phyloP scores from a whole-genome alignment of 1,140 invertebrate species.

The Matsumurasca onukii region DNA sequence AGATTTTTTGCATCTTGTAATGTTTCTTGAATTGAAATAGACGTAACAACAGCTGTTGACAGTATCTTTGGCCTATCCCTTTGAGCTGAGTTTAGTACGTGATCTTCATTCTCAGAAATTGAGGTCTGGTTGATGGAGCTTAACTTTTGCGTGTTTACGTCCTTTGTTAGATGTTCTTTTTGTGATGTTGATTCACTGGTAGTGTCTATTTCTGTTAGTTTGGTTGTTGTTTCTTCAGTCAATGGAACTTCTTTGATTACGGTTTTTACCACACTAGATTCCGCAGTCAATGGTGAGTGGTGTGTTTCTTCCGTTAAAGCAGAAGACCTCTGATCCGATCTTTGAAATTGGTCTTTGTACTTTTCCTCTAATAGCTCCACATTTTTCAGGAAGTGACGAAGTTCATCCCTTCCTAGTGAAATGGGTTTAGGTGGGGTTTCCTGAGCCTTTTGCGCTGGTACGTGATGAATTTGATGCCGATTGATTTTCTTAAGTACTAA shows the following conservation, averaged over 20 bases:
- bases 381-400: no score
- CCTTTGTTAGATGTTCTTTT: background rate
- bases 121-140: no score
- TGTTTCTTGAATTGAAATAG: slow-evolving; percentile 39
- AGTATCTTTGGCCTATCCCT: slow-evolving; percentile 34
- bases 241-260: background rate
- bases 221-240: no score
- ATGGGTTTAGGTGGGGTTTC: background rate
- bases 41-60: slow-evolving; percentile 41
- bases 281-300: slow-evolving; percentile 1
- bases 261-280: slow-evolving; percentile 10
- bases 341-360: background rate
- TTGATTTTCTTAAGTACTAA: background rate
- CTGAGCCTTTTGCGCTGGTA: background rate
- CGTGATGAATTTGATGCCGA: slow-evolving; percentile 14
- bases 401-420: no score
- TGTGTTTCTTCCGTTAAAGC: slow-evolving; percentile 12
- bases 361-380: slow-evolving; percentile 1
- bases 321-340: background rate
- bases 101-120: no score
- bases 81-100: no score
- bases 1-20: slow-evolving; percentile 2
- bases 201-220: background rate
- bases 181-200: background rate
- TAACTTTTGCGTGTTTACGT: background rate